phyloP scores from a whole-genome alignment of 2,113 vertebrate species.

The Mandrillus leucophaeus region DNA sequence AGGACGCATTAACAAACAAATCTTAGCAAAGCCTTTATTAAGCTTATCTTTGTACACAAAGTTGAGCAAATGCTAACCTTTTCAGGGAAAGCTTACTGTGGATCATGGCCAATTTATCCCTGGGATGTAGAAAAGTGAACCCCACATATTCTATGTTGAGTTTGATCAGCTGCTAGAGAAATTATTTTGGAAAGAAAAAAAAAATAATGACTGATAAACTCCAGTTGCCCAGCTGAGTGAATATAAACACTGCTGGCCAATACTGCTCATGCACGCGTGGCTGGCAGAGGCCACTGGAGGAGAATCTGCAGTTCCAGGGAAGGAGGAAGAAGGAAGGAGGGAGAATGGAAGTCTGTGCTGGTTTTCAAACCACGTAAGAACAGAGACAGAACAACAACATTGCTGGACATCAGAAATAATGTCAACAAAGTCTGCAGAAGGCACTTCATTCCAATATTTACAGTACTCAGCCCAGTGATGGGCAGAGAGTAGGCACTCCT shows the following conservation, averaged over 20 bases:
- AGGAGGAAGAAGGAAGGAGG: not conserved
- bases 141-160: not conserved
- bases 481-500: not conserved
- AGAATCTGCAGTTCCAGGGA: not conserved
- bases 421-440: not conserved
- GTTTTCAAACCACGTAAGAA: not conserved
- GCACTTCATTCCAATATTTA: not conserved
- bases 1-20: not conserved
- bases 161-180: conserved; percentile 31
- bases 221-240: not conserved
- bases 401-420: not conserved
- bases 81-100: not conserved
- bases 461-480: not conserved
- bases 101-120: not conserved
- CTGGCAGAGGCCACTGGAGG: not conserved
- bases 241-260: not conserved
- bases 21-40: not conserved
- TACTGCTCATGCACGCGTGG: not conserved
- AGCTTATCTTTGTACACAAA: conserved; percentile 3
- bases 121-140: not conserved
- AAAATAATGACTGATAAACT: not conserved
- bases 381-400: not conserved
- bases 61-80: not conserved
- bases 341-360: not conserved
- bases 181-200: not conserved